Percentiles rank a stretch among this genome's conserved stretches.
Conservation (phyloP, 2,797 vertebrate species). For the Catamblyrhynchus diadema region DNA sequence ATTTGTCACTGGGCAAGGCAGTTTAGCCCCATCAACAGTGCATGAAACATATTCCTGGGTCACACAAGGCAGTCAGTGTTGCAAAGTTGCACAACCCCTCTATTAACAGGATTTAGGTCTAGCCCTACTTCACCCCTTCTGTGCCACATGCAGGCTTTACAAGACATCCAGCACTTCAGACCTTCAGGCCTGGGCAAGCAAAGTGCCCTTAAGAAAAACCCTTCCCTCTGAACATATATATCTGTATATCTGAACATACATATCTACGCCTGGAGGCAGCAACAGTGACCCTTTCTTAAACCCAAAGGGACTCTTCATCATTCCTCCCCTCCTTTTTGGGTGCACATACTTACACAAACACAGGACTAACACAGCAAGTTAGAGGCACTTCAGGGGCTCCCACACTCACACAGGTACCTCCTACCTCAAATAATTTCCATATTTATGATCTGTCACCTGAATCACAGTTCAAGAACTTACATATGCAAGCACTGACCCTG, state of each 20-base stretch:
- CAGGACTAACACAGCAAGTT: not conserved
- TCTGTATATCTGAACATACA: not conserved
- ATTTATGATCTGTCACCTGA: not conserved
- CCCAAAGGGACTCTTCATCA: not conserved
- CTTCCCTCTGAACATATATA: not conserved
- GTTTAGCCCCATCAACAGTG: not conserved
- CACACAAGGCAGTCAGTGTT: rapidly evolving
- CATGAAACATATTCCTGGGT: not conserved
- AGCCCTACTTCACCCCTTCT: not conserved
- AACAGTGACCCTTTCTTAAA: not conserved
- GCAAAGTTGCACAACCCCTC: not conserved
- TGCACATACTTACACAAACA: rapidly evolving
- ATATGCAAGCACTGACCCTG: not conserved
- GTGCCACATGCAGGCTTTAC: not conserved
- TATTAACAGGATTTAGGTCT: not conserved
- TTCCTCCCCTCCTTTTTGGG: not conserved
- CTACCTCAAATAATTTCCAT: not conserved
- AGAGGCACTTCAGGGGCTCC: not conserved
- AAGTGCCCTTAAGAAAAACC: not conserved
- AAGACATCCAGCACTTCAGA: not conserved
- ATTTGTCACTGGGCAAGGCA: not conserved
- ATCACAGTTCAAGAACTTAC: not conserved
- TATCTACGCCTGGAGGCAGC: not conserved
- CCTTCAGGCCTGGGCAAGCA: not conserved
- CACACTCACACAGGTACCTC: rapidly evolving